Evolutionary conservation across 2,113 vertebrate genomes (phyloP), one percentile per base, ranked within the genome.

Genomic region (Zapus hudsonius): DNA sequence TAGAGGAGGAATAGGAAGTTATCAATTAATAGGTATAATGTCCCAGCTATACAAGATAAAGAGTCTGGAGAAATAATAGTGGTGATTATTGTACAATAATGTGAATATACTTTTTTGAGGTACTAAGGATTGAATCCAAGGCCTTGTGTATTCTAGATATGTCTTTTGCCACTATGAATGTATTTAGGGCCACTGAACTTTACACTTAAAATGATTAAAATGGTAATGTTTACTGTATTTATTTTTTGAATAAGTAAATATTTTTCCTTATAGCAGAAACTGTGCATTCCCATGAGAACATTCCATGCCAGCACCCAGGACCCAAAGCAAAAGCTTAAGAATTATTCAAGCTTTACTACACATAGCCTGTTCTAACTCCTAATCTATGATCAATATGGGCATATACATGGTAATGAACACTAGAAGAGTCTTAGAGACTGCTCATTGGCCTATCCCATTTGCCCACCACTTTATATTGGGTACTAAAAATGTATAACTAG

Each of bases 191-290:
- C 47, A 85, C 57, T 93, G 33, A 94, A 72, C 27, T 59, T 5
- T 73, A 29, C 12, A 85, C 40, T 64, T 92, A 7, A 63, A 70
- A 83, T 19, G 25, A 90, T 59, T 73, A 38, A 74, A 87, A 84
- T 61, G 23, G 23, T 29, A 42, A 76, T 27, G n/a, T 57, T 12
- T 55, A 38, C 74, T 52, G 25, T 27, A 52, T 76, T 33, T 38
- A 1, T 31, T n/a, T n/a, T n/a, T n/a, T n/a, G n/a, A n/a, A n/a
- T n/a, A n/a, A n/a, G n/a, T n/a, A n/a, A n/a, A n/a, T n/a, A n/a
- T n/a, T n/a, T n/a, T n/a, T n/a, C n/a, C n/a, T 73, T 87, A 29
- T 55, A 79, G 78, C n/a, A 90, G 55, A 90, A 91, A 78, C 40
- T 86, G 40, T 88, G 19, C 69, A 64, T 73, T 42, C 72, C 22